These are phyloP conservation scores for Lithophane socia DNA, from an alignment of 2,888 invertebrate genomes.

Conservation along the genomic window DNA sequence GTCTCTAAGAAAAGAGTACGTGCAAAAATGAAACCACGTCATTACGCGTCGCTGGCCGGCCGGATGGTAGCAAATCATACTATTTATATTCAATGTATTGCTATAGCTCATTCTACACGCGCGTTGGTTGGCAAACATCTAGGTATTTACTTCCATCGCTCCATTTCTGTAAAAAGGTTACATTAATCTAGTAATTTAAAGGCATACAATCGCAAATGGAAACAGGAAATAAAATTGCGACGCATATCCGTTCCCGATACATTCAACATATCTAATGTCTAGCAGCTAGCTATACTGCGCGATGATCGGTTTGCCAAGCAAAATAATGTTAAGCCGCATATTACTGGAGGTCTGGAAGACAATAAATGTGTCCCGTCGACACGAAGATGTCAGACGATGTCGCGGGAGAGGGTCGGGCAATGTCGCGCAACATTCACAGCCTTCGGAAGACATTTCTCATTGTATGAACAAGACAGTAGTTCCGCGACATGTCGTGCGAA, in stretches of 20 bases:
- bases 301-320: neutral
- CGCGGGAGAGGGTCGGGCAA: neutral
- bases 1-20: neutral
- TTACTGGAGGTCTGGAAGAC: neutral
- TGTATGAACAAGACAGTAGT: neutral
- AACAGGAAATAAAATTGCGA: constrained; percentile 34
- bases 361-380: neutral
- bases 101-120: constrained; percentile 5
- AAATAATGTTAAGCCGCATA: neutral
- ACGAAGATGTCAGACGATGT: neutral
- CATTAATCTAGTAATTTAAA: constrained; percentile 27
- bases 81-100: constrained; percentile 36
- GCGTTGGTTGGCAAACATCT: constrained; percentile 21
- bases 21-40: neutral
- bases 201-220: constrained; percentile 21
- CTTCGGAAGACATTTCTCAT: neutral
- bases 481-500: neutral
- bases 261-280: neutral
- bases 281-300: constrained; percentile 13
- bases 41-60: neutral
- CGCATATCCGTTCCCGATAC: constrained; percentile 30
- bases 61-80: constrained; percentile 29
- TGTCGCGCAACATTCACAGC: neutral
- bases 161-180: constrained; percentile 28
- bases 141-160: constrained; percentile 35